Evolutionary conservation across 2,888 invertebrate genomes (phyloP).

Genomic region (Drosophila peninsularis): DNA sequence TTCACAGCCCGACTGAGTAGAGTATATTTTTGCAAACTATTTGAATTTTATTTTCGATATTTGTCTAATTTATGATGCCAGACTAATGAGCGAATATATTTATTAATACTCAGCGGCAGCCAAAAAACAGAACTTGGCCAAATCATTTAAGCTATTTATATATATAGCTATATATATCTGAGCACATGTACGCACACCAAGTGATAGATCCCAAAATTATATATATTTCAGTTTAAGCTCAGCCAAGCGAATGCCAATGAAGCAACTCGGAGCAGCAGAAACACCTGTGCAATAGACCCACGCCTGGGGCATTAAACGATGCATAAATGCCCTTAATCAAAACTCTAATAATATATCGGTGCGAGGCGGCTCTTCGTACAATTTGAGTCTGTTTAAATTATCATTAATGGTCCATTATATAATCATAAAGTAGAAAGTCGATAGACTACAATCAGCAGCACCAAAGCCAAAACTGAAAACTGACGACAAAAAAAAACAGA

Average conservation of each 20-base stretch:
- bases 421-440: slow-evolving; percentile 40
- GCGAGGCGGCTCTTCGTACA: not conserved
- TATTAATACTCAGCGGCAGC: slow-evolving; percentile 55
- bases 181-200: not conserved
- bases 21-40: slow-evolving; percentile 13
- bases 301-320: not conserved
- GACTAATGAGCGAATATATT: slow-evolving; percentile 75
- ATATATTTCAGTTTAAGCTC: not conserved
- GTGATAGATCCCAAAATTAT: too few relatives aligned
- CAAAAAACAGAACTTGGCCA: slow-evolving; percentile 17
- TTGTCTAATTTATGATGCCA: slow-evolving; percentile 68
- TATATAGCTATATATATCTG: slow-evolving; percentile 11
- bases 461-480: not conserved
- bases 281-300: not conserved
- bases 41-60: slow-evolving; percentile 54
- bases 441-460: slow-evolving; percentile 3
- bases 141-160: slow-evolving; percentile 15
- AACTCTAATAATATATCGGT: not conserved
- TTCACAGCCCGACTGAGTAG: not conserved
- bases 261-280: not conserved
- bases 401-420: slow-evolving; percentile 5
- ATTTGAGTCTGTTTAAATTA: not conserved
- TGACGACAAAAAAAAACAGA: slow-evolving; percentile 1
- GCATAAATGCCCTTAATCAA: slow-evolving; percentile 2
- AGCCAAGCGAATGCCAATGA: not conserved